Base-by-base conservation (phyloP, 2,888 invertebrate species). In the Coelinius sp. region DNA sequence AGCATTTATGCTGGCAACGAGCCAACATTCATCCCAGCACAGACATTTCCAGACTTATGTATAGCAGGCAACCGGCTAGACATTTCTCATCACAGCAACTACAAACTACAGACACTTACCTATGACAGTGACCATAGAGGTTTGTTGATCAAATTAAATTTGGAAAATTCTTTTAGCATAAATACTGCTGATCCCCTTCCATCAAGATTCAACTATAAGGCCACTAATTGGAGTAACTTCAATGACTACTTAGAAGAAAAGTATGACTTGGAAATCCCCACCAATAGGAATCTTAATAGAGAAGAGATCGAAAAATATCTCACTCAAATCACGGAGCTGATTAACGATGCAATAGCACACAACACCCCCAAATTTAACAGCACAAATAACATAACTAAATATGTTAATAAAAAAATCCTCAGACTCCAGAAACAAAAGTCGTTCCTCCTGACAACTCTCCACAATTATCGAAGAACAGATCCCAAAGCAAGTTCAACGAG, bases 61-160 rank as follows among this genome's bases (percentile, higher is more conserved):
- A 63, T 70, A 3, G 22, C 22, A 17, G 52, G 63, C 8, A 5
- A 10, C 22, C n/a, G 68, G 22, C 24, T 73, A 7, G 20, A 56
- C 22, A 10, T 73, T 2, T 1, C 4, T 2, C 17, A 41, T 7
- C 8, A 5, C 0, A 10, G 20, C 5, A 12, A 72, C 8, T n/a
- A 38, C 0, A 65, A 64, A 41, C 3, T 71, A 1, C n/a, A 25
- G 1, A 68, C 71, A 10, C 7, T 62, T 1, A 1, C 2, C 1
- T 67, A 68, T 27, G 72, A 68, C 25, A 72, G 64, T 44, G 72
- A 68, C 24, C 62, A 73, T 25, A 56, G 27, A 3, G 69, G 65
- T 0, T 38, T 73, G 14, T 1, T 17, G 12, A 46, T 24, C 53
- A 7, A 10, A 8, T 8, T 64, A 1, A 24, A 49, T 14, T n/a